Base-by-base conservation (phyloP, 2,113 vertebrate species). In the Galbula dea region DNA sequence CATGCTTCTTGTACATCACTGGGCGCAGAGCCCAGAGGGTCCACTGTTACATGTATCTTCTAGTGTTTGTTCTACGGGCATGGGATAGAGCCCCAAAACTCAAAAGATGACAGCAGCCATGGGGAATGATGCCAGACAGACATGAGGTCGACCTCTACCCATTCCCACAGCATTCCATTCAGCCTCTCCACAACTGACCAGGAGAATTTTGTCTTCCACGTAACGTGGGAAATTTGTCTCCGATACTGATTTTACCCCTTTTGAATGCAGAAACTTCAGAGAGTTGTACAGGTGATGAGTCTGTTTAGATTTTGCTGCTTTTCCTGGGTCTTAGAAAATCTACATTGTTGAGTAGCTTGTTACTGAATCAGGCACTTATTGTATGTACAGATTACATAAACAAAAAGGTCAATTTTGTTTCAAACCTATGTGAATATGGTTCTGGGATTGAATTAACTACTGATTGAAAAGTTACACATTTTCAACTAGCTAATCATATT, bases 351-450 rank as follows among this genome's bases (percentile, higher is more conserved):
- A 84, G 86, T 45, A 67, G 83, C 86, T 96, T 85, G 88, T 95
- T 96, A 96, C 76, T 43, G 77, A 95, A 95, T 96, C 96, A 97
- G 88, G 65, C 83, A 91, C 66, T 91, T 69, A 96, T 93, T 94
- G 90, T 91, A 94, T 45, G n/a, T 75, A 91, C 93, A 94, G 86
- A 93, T 88, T 94, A 93, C 74, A 94, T 94, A 94, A 96, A 96
- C 90, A 95, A 96, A 87, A 57, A 96, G 95, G 96, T 97, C 96
- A 97, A 96, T 95, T 96, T 93, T 95, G 94, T 83, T 91, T 90
- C 69, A 90, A 93, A 95, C 88, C 80, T 94, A 91, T 90, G 87
- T 91, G 81, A 87, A 87, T 95, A 79, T 39, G 65, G 86, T 82
- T 95, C 51, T 49, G 69, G 89, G 63, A 80, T 54, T 91, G 91